A percentile compares a stretch with the other conserved stretches of the same genome.
Conservation (phyloP, 2,113 vertebrate species). For the Gavia stellata region DNA sequence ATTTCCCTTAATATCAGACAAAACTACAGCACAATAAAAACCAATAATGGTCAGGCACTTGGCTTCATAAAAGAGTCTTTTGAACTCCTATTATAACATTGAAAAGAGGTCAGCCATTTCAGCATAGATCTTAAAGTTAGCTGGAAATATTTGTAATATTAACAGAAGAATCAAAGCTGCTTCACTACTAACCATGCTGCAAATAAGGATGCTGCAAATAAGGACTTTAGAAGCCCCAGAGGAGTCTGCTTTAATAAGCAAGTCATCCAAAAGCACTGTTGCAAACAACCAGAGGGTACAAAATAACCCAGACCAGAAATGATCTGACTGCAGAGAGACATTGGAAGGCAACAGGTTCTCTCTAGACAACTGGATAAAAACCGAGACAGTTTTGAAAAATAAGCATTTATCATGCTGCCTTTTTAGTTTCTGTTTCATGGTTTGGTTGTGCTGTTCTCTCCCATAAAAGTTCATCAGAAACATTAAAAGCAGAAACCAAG, state of each 20-base stretch:
- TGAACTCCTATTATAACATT: conserved; percentile 14
- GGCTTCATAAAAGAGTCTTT: conserved; percentile 41
- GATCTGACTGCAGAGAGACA: background rate
- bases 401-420: conserved; percentile 1
- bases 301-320: background rate
- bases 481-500: background rate
- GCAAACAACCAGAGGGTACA: background rate
- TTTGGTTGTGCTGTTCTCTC: background rate
- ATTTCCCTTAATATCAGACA: conserved; percentile 40
- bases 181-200: background rate
- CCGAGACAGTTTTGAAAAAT: background rate
- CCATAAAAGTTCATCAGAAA: background rate
- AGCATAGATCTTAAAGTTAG: conserved; percentile 46
- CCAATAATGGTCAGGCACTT: conserved; percentile 9
- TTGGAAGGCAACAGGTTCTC: conserved; percentile 8
- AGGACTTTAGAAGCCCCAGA: background rate
- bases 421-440: conserved; percentile 23
- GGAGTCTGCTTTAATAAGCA: background rate
- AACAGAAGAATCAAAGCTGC: conserved; percentile 28
- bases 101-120: background rate
- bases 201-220: conserved; percentile 14
- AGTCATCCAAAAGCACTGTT: conserved; percentile 14
- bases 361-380: conserved; percentile 1
- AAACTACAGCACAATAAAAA: conserved; percentile 55
- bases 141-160: conserved; percentile 45